phyloP scores from a whole-genome alignment of 2,797 vertebrate genomes.

The Gouania willdenowi region DNA sequence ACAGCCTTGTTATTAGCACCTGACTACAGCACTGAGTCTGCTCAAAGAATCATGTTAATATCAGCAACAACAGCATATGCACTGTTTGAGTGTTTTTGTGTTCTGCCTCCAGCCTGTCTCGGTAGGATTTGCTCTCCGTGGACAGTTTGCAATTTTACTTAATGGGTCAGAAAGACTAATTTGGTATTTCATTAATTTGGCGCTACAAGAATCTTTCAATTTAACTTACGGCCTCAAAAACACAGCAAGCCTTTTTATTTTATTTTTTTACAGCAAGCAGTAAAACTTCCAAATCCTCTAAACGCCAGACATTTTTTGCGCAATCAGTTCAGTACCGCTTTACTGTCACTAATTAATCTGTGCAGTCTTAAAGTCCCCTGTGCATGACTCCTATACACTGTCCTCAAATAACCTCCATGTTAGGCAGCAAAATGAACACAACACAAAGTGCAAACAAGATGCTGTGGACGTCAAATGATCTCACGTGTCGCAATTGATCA shows the following conservation, averaged over 20 bases:
- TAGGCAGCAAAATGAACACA: neutral
- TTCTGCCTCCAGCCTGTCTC: neutral
- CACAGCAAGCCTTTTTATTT: neutral
- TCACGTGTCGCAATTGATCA: neutral
- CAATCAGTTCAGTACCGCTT: neutral
- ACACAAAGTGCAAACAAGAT: neutral
- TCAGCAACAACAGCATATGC: conserved; percentile 40
- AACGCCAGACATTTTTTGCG: neutral
- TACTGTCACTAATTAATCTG: neutral
- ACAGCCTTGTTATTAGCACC: conserved; percentile 62
- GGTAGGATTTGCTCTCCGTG: conserved; percentile 35
- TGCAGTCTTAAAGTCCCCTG: neutral
- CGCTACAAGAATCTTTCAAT: conserved; percentile 6
- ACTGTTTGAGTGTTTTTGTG: neutral
- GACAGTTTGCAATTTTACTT: conserved; percentile 53
- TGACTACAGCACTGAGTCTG: conserved; percentile 54
- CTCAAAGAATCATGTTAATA: conserved; percentile 47
- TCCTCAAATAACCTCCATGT: neutral
- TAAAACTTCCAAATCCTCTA: neutral
- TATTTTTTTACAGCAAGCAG: neutral
- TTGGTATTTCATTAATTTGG: conserved; percentile 20
- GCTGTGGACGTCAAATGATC: neutral
- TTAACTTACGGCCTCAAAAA: conserved; percentile 12
- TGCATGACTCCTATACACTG: neutral
- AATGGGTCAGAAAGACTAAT: conserved; percentile 38